A percentile compares a stretch with the other conserved stretches of the same genome.
phyloP scores from a whole-genome alignment of 2,888 invertebrate genomes.

The Caradrina clavipalpis region DNA sequence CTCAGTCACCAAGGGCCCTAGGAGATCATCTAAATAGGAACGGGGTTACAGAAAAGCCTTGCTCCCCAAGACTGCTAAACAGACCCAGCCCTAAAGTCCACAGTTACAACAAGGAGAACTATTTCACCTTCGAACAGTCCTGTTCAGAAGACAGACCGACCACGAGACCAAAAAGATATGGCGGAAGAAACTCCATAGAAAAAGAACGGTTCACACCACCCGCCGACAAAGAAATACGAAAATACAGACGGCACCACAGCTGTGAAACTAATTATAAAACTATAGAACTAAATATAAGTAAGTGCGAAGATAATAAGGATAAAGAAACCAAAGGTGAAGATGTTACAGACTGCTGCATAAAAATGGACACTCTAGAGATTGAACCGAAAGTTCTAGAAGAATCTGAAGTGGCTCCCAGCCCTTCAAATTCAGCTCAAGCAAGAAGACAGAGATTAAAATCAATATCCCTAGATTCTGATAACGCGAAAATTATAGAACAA shows the following conservation, averaged over 20 bases:
- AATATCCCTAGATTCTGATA: conserved; percentile 90
- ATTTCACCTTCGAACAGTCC: conserved; percentile 84
- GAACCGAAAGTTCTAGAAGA: conserved; percentile 76
- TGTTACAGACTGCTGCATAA: conserved; percentile 85
- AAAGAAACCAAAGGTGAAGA: conserved; percentile 67
- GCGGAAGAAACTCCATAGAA: conserved; percentile 86
- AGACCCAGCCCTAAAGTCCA: conserved; percentile 86
- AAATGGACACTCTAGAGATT: conserved; percentile 79
- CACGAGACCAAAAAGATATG: conserved; percentile 82
- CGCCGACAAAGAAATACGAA: conserved; percentile 83
- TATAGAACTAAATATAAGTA: conserved; percentile 79
- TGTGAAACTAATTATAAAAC: conserved; percentile 86
- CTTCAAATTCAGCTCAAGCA: conserved; percentile 81
- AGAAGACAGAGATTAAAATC: conserved; percentile 90
- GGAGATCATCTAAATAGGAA: conserved; percentile 83
- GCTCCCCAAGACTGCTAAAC: conserved; percentile 80
- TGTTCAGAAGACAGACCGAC: conserved; percentile 72
- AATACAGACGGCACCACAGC: conserved; percentile 85
- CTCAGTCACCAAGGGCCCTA: conserved; percentile 83
- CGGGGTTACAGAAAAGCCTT: conserved; percentile 81
- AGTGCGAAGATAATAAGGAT: conserved; percentile 79
- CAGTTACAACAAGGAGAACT: conserved; percentile 87
- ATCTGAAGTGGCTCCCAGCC: conserved; percentile 73
- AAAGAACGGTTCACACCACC: conserved; percentile 85
- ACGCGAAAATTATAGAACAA: conserved; percentile 91